Conservation (phyloP, 2,113 vertebrate genomes). For the Bettongia penicillata region DNA sequence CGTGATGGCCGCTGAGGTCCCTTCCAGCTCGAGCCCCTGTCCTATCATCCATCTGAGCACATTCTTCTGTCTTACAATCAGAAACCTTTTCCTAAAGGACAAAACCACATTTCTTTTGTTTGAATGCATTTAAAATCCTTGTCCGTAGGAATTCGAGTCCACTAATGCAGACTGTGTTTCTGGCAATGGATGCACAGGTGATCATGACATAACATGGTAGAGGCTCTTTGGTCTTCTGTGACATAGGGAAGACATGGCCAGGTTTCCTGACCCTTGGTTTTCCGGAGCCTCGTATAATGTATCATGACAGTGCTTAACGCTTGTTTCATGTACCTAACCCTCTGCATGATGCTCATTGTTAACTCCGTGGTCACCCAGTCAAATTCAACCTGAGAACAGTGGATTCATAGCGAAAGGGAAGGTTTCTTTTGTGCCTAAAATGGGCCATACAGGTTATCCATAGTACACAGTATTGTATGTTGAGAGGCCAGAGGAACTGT, state of each 20-base stretch:
- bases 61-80: neutral
- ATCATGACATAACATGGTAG: constrained; percentile 2
- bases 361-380: neutral
- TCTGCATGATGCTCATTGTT: neutral
- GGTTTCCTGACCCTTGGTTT: neutral
- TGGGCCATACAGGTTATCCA: neutral
- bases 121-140: neutral
- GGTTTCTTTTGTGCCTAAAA: neutral
- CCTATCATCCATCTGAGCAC: neutral
- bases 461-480: neutral
- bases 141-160: neutral
- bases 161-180: neutral
- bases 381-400: neutral
- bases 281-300: neutral
- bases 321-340: neutral
- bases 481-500: neutral
- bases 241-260: neutral
- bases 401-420: neutral
- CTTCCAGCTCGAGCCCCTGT: neutral
- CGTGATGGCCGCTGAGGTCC: neutral
- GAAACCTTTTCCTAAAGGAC: neutral
- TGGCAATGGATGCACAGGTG: constrained; percentile 42
- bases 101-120: neutral
- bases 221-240: constrained; percentile 1
- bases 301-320: neutral